Evolutionary conservation across 1,140 invertebrate species (phyloP).

Genomic region (Gryon sp.): DNA sequence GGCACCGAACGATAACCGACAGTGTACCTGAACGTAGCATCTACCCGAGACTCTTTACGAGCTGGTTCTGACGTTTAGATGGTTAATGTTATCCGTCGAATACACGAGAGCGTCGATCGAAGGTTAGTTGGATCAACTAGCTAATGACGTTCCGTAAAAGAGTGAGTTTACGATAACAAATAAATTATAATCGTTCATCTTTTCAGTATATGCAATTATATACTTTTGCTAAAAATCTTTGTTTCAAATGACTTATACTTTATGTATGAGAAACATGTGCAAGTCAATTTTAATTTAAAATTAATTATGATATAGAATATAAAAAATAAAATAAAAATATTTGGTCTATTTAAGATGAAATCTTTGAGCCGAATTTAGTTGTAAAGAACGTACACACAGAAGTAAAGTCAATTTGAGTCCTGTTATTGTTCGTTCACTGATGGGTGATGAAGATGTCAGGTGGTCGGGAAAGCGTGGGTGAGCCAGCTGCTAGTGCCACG

Average conservation of each 20-base stretch:
- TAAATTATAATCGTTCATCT: conserved; percentile 43
- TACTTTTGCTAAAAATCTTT: not conserved
- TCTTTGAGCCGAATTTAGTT: too few species aligned
- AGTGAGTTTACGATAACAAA: conserved; percentile 56
- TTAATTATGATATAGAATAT: not conserved
- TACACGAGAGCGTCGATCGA: conserved; percentile 59
- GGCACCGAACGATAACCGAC: conserved; percentile 73
- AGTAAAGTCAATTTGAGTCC: conserved; percentile 66
- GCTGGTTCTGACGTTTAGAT: conserved; percentile 64
- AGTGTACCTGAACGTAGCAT: conserved; percentile 60
- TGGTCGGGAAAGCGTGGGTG: conserved; percentile 69
- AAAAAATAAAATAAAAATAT: not conserved
- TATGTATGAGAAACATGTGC: too few species aligned
- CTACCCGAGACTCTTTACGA: conserved; percentile 62
- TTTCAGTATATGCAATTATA: conserved; percentile 17
- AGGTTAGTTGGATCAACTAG: conserved; percentile 58
- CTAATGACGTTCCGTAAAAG: conserved; percentile 58
- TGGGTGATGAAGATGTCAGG: conserved; percentile 72
- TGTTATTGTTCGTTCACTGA: conserved; percentile 64
- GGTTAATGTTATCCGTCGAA: conserved; percentile 63
- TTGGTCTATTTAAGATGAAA: too few species aligned
- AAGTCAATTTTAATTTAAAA: too few species aligned
- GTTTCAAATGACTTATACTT: not conserved
- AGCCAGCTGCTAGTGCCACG: conserved; percentile 68
- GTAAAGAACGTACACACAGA: conserved; percentile 47